A percentile compares a stretch with the other conserved stretches of the same genome.
These are phyloP conservation scores for Halcyon leucocephala DNA, from an alignment of 2,797 vertebrate species.

Conservation along the genomic window DNA sequence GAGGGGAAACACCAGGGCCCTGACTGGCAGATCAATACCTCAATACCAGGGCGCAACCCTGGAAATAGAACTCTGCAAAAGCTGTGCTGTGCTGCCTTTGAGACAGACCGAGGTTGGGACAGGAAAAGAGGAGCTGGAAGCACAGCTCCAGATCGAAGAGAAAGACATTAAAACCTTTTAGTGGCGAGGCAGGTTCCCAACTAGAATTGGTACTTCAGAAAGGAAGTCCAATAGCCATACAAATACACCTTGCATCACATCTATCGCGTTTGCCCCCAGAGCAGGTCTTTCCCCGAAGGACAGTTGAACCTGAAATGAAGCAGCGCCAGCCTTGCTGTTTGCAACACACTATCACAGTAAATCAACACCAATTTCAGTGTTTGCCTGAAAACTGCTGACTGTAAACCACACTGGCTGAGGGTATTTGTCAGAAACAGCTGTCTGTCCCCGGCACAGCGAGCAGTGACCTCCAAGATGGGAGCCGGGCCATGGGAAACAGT, in stretches of 20 bases:
- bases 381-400: background rate
- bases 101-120: accelerated
- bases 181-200: background rate
- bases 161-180: background rate
- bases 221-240: background rate
- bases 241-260: background rate
- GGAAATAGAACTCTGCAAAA: background rate
- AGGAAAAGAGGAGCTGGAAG: background rate
- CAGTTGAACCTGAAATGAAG: background rate
- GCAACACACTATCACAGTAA: background rate
- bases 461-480: background rate
- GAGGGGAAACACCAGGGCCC: background rate
- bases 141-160: background rate
- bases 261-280: accelerated
- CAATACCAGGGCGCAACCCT: background rate
- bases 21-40: background rate
- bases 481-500: background rate
- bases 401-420: accelerated
- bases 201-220: background rate
- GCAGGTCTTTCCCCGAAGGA: background rate
- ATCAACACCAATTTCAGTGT: background rate
- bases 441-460: background rate
- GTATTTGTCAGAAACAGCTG: background rate
- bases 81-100: background rate
- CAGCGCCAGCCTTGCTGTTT: background rate